phyloP scores from a whole-genome alignment of 2,113 vertebrate species.

The Eidolon helvum region DNA sequence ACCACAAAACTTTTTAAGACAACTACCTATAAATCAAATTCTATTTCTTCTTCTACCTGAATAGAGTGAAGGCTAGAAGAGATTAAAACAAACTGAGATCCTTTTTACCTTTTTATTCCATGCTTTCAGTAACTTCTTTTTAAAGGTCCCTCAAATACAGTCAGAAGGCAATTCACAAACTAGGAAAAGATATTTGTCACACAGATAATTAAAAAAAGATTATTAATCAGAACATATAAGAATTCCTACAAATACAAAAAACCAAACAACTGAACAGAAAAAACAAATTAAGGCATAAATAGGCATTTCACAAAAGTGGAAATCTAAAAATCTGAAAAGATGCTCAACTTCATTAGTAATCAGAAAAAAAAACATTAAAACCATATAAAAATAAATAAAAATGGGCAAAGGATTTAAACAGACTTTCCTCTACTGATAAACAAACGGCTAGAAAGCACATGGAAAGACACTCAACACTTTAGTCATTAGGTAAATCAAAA shows the following conservation, averaged over 20 bases:
- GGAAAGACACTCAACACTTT: not conserved
- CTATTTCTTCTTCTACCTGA: not conserved
- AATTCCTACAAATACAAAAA: not conserved
- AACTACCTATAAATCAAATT: not conserved
- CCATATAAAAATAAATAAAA: not conserved
- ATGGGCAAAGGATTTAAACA: not conserved
- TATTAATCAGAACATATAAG: not conserved
- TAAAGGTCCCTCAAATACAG: not conserved
- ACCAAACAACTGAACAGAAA: not conserved
- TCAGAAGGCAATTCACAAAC: not conserved
- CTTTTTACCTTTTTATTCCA: not conserved
- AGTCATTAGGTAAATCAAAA: not conserved
- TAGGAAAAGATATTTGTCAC: not conserved
- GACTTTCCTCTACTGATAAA: not conserved
- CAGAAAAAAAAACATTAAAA: not conserved
- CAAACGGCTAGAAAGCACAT: not conserved
- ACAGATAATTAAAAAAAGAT: not conserved
- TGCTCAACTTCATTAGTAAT: not conserved
- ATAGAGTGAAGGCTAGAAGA: not conserved
- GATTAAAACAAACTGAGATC: not conserved
- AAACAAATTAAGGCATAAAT: not conserved
- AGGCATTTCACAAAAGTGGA: conserved; percentile 5
- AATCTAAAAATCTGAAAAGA: not conserved
- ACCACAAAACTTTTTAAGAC: not conserved
- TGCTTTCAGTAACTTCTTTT: not conserved